Base-by-base conservation (phyloP, 2,113 vertebrate species). In the Amblyornis subalaris region DNA sequence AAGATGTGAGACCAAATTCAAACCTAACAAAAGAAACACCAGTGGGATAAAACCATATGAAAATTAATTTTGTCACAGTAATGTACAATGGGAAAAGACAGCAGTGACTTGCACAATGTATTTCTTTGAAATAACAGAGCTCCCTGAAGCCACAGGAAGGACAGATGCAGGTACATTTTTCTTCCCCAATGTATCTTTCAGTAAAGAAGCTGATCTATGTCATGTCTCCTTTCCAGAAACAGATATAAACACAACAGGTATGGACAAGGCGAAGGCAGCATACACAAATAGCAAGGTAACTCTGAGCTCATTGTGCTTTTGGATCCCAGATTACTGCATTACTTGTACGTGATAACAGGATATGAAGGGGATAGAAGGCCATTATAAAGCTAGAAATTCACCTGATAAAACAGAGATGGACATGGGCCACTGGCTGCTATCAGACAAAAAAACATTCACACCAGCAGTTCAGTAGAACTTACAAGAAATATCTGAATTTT, bases 21-120 rank as follows among this genome's bases (percentile, higher is more conserved):
- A 93, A 93, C 14, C 25, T 76, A 91, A 80, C 31, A 87, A 58
- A 91, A 93, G 65, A 77, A 84, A 71, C 17, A 75, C 57, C 31
- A 55, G 6, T 53, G 38, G 51, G n/a, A 88, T 72, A 83, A 86
- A 90, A 83, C 4, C 28, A 31, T 26, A 70, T 1, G 22, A 88
- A 88, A 92, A 73, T 69, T 3, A 85, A 58, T 62, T 84, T 74
- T 86, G 21, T 64, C 69, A 58, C 42, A 51, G 10, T 67, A 58
- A 58, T 48, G 45, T 74, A 47, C 42, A 70, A 23, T 7, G 23
- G 65, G 25, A 54, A 51, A 81, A 91, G 44, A 44, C 53, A 50
- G 25, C 3, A 2, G 31, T 29, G 44, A 71, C 24, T 44, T 45
- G 31, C 38, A 85, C 51, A 81, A 51, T 19, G 2, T 16, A 38